phyloP scores from a whole-genome alignment of 2,888 invertebrate genomes.

The Drosophila kambysellisi region DNA sequence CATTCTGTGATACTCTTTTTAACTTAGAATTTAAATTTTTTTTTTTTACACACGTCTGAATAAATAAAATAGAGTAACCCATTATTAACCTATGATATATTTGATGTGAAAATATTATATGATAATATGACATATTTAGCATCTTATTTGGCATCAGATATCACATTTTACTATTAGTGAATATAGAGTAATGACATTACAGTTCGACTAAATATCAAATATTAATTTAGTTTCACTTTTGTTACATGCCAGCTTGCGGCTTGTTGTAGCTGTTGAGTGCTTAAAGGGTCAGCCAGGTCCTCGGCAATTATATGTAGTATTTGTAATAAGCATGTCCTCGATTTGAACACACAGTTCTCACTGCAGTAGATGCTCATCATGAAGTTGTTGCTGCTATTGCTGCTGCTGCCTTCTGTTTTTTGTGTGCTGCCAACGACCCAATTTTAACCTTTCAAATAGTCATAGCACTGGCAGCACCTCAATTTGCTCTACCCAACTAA shows the following conservation, averaged over 20 bases:
- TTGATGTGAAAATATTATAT: not conserved
- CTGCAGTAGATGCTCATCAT: slow-evolving; percentile 35
- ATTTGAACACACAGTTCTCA: slow-evolving; percentile 30
- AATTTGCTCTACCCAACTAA: slow-evolving; percentile 73
- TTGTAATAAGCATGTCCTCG: slow-evolving; percentile 34
- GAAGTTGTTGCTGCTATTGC: not conserved
- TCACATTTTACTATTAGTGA: not conserved
- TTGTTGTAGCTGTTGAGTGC: too few relatives aligned
- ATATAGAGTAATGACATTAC: not conserved
- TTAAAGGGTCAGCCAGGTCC: not conserved
- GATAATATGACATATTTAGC: not conserved
- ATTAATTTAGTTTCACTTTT: not conserved
- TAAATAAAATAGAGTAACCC: not conserved
- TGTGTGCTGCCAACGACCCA: slow-evolving; percentile 57
- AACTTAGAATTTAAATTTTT: too few relatives aligned
- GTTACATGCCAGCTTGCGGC: not conserved
- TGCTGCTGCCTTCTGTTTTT: slow-evolving; percentile 26
- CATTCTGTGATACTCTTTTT: too few relatives aligned
- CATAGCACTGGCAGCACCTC: slow-evolving; percentile 60
- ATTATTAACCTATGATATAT: not conserved
- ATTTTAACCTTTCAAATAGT: slow-evolving; percentile 56
- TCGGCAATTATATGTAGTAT: slow-evolving; percentile 3
- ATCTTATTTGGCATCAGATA: not conserved
- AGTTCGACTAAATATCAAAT: not conserved
- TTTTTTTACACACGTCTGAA: not conserved